Base-by-base conservation (phyloP, 30 jellyfish, hydroid and myxozoan genomes). In the Cassiopea andromeda region DNA sequence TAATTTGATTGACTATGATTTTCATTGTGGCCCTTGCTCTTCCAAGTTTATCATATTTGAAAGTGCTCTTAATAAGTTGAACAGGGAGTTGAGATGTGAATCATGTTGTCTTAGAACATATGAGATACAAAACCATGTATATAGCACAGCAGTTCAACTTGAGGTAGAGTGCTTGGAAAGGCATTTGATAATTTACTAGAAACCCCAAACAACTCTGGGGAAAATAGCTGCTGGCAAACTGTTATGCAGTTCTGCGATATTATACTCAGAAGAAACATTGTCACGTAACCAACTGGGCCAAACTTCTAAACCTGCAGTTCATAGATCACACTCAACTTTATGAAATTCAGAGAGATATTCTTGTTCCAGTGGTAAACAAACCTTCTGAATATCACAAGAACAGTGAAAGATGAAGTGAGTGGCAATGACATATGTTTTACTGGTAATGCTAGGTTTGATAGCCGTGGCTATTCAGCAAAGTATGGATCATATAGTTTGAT, bases 401-500 rank as follows among this genome's bases (percentile, higher is more conserved):
- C 19, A 19, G 27, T 79, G 38, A 48, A 38, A 57, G 46, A 79
- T 14, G 77, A 79, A 50, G 10, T 79, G 7, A 79, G 57, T 19
- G 57, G 77, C 18, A 18, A 79, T 44, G 77, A 79, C 7, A 43
- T 78, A 7, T 60, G 77, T 77, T 79, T 10, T 12, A 9, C 46
- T 50, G 78, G 88, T 9, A 78, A 79, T 57, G 88, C 78, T 2
- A 79, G 88, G 44, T 79, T 2, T 57, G 88, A 79, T 73, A 50
- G 78, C 46, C 77, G 60, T 2, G 88, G 88, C 13, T 60, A 79
- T 45, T 9, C 49, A 10, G 88, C 88, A 49, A 79, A 79, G 88
- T 79, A 79, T 57, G 78, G 85, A 6, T 46, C 85, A n/a, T 76
- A 76, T 49, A 13, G 69, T 8, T 12, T 76, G 85, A 45, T 76